Evolutionary conservation across 1,140 invertebrate genomes (phyloP), one percentile per base, ranked within the genome.

Genomic region (Asobara japonica): DNA sequence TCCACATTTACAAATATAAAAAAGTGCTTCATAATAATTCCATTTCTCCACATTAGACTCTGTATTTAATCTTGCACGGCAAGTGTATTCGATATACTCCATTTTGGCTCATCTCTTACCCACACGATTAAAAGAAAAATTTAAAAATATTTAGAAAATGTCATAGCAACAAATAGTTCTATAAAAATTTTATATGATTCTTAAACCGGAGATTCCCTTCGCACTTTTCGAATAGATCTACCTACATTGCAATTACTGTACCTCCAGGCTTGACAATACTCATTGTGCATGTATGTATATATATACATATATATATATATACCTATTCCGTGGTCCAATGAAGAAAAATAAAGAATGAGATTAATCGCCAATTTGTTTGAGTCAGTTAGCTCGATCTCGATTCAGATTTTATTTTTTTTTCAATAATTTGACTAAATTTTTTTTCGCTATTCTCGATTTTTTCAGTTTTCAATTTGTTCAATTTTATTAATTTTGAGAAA

Each of bases 1-100:
- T n/a, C n/a, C n/a, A n/a, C n/a, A n/a, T n/a, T n/a, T n/a, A n/a
- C n/a, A n/a, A n/a, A n/a, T n/a, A n/a, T n/a, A n/a, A n/a, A n/a
- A n/a, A n/a, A n/a, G n/a, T n/a, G n/a, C n/a, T n/a, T n/a, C n/a
- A n/a, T n/a, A n/a, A 8, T 69, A 60, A 31, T 71, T 72, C 29
- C 10, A 65, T n/a, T 72, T 72, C 22, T 20, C 56, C 45, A 51
- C 10, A 2, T 25, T 51, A 69, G 48, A 36, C 72, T 51, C 38
- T 41, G 48, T 65, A 77, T 77, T 75, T 77, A 27, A 76, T 68
- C 80, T 82, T 82, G 79, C 79, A 81, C 75, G 73, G 80, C 78
- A 82, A 80, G 78, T 77, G 78, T 65, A 65, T 60, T 66, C 18
- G 18, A 72, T 45, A 76, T 74, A 71, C 31, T 65, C 18, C 33